phyloP scores from a whole-genome alignment of 2,797 vertebrate species.

The Nyctalus aviator region DNA sequence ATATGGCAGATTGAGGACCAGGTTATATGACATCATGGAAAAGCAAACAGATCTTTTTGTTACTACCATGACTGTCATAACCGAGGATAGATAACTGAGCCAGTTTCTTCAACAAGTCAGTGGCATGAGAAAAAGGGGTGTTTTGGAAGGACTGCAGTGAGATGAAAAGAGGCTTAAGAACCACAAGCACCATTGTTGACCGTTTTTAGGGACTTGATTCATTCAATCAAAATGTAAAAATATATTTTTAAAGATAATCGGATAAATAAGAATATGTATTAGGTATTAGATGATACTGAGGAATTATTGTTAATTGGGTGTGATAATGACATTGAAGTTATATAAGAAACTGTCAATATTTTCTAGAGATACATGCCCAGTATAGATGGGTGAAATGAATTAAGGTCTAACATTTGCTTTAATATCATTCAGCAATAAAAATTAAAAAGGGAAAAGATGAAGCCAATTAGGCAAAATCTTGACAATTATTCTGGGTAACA shows the following conservation, averaged over 20 bases:
- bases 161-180: not conserved
- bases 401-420: not conserved
- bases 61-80: not conserved
- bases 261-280: not conserved
- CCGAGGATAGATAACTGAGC: not conserved
- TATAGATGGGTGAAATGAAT: not conserved
- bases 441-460: not conserved
- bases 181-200: not conserved
- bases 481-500: not conserved
- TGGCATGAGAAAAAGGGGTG: not conserved
- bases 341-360: not conserved
- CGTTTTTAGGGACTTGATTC: not conserved
- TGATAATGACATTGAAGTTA: not conserved
- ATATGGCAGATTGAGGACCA: not conserved
- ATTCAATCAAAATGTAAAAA: not conserved
- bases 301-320: not conserved
- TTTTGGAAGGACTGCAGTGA: not conserved
- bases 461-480: not conserved
- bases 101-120: not conserved
- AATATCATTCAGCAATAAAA: conserved; percentile 27
- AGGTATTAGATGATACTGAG: not conserved
- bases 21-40: not conserved
- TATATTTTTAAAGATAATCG: not conserved
- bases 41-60: not conserved
- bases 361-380: not conserved